Conservation (phyloP, 92 coral and sea anemone species). For the Siderastrea radians region DNA sequence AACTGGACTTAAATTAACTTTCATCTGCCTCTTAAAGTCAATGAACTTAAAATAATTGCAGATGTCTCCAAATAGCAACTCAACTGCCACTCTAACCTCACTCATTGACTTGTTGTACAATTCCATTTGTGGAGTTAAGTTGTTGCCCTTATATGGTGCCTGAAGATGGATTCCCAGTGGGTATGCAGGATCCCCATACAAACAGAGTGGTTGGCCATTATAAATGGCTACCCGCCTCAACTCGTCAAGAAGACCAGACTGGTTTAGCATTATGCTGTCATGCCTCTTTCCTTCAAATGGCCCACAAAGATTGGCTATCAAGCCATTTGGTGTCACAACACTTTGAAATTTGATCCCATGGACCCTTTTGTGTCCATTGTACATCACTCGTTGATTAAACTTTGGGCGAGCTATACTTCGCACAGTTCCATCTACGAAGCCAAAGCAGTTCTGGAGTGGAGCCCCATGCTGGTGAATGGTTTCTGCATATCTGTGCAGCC, state of each 20-base stretch:
- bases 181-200: constrained; percentile 18
- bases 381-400: background rate
- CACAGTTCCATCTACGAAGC: too few relatives aligned
- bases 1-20: background rate
- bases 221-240: background rate
- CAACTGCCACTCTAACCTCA: constrained; percentile 14
- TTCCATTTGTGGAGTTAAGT: background rate
- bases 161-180: constrained; percentile 10
- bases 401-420: too few relatives aligned
- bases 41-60: background rate
- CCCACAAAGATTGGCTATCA: background rate
- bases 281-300: constrained; percentile 20
- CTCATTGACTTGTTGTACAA: background rate
- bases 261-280: constrained; percentile 12
- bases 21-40: too few relatives aligned
- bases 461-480: too few relatives aligned
- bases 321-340: background rate
- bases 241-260: constrained; percentile 17
- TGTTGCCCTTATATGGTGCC: background rate
- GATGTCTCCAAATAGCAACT: background rate
- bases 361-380: background rate
- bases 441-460: too few relatives aligned
- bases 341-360: constrained; percentile 8
- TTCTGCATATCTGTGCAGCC: background rate
- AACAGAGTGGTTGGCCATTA: constrained; percentile 8